Percentiles rank a stretch among this genome's conserved stretches.
Conservation (phyloP, 2,888 invertebrate genomes). For the Gandaritis pyraliata region DNA sequence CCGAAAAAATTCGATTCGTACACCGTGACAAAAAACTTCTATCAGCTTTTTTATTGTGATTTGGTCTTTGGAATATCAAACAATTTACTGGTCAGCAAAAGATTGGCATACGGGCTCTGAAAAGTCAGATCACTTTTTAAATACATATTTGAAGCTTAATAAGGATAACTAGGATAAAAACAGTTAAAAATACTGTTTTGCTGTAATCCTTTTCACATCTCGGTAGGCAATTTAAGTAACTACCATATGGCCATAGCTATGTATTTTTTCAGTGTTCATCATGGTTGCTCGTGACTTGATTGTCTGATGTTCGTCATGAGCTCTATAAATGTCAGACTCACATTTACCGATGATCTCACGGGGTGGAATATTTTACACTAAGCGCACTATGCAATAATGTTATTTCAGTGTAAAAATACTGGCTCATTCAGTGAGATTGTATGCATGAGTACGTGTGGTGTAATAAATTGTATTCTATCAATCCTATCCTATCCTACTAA, state of each 20-base stretch:
- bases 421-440: conserved; percentile 5
- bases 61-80: too few species aligned
- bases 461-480: too few species aligned
- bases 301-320: conserved; percentile 37
- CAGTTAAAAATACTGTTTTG: background rate
- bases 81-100: too few species aligned
- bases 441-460: background rate
- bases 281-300: conserved; percentile 16
- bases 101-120: too few species aligned
- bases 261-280: conserved; percentile 19
- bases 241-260: background rate
- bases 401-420: conserved; percentile 7
- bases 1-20: too few species aligned
- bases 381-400: conserved; percentile 43
- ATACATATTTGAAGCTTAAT: too few species aligned
- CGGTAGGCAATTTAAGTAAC: background rate
- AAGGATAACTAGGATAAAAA: background rate
- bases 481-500: too few species aligned
- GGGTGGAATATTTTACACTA: conserved; percentile 50
- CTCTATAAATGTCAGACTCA: conserved; percentile 57
- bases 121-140: too few species aligned
- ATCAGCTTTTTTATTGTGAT: too few species aligned
- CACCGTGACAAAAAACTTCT: too few species aligned
- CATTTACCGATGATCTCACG: conserved; percentile 57
- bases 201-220: background rate